Conservation (phyloP, 2,113 vertebrate species). For the Chloroceryle aenea region DNA sequence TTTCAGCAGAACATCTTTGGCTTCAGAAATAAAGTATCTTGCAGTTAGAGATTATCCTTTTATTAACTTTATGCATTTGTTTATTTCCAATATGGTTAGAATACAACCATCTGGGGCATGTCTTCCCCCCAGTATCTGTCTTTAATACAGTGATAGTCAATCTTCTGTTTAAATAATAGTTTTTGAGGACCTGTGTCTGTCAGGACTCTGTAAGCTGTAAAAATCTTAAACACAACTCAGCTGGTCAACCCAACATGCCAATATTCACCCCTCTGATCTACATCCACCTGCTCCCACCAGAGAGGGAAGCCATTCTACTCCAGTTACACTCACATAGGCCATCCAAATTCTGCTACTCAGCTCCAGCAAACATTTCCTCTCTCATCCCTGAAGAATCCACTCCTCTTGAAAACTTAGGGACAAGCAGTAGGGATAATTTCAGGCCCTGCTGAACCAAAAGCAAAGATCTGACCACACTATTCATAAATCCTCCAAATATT, state of each 20-base stretch:
- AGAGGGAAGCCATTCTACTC: background rate
- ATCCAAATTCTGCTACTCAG: background rate
- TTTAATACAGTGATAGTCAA: background rate
- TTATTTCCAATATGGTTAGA: background rate
- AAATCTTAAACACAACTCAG: background rate
- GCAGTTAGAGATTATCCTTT: background rate
- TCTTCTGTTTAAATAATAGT: background rate
- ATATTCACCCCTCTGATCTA: background rate
- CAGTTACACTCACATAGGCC: background rate
- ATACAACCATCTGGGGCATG: background rate
- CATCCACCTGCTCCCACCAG: background rate
- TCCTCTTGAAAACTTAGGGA: background rate
- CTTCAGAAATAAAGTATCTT: conserved; percentile 8
- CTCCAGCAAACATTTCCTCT: background rate
- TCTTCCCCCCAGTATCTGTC: background rate
- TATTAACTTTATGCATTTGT: background rate
- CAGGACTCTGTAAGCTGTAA: background rate
- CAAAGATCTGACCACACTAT: background rate
- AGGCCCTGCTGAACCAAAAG: background rate
- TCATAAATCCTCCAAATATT: background rate
- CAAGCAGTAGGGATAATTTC: background rate
- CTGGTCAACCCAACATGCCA: background rate
- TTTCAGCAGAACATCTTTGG: background rate
- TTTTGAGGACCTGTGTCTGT: background rate
- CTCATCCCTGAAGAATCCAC: background rate